Conservation (phyloP, 2,797 vertebrate genomes). For the Enteromius viviparus region DNA sequence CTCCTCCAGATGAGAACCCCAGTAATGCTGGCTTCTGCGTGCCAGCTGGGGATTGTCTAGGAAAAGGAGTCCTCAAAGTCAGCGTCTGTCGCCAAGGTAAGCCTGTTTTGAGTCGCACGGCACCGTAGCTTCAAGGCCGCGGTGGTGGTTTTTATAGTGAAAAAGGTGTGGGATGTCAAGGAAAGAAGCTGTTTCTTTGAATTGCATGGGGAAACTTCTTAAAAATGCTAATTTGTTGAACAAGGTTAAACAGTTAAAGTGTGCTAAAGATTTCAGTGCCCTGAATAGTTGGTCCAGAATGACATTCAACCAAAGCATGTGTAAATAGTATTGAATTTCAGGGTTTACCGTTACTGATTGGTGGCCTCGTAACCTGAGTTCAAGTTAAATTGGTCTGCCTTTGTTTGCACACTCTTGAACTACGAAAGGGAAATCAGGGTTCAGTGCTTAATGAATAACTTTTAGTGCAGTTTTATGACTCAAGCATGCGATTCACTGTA, state of each 20-base stretch:
- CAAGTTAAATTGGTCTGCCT: constrained; percentile 30
- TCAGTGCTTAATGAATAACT: constrained; percentile 59
- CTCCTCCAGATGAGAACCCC: constrained; percentile 77
- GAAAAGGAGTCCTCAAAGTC: constrained; percentile 84
- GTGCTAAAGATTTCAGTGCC: neutral
- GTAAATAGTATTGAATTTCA: constrained; percentile 28
- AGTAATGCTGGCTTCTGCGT: constrained; percentile 81
- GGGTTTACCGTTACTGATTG: neutral
- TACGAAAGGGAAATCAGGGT: constrained; percentile 44
- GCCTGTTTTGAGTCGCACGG: neutral
- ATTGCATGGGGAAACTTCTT: neutral
- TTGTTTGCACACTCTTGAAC: constrained; percentile 51
- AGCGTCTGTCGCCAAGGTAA: constrained; percentile 84
- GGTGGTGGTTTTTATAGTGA: neutral
- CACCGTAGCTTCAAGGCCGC: neutral
- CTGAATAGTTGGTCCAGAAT: neutral
- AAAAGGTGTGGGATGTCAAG: neutral
- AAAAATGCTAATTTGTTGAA: neutral
- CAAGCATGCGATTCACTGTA: constrained; percentile 18
- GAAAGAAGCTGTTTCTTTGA: neutral
- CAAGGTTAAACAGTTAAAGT: neutral
- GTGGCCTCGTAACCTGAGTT: constrained; percentile 21
- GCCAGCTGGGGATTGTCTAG: constrained; percentile 78
- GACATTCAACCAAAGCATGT: constrained; percentile 20
- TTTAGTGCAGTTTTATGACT: constrained; percentile 33